A percentile compares a stretch with the other conserved stretches of the same genome.
Conservation (phyloP, 2,797 vertebrate genomes). For the Silurus lanzhouensis region DNA sequence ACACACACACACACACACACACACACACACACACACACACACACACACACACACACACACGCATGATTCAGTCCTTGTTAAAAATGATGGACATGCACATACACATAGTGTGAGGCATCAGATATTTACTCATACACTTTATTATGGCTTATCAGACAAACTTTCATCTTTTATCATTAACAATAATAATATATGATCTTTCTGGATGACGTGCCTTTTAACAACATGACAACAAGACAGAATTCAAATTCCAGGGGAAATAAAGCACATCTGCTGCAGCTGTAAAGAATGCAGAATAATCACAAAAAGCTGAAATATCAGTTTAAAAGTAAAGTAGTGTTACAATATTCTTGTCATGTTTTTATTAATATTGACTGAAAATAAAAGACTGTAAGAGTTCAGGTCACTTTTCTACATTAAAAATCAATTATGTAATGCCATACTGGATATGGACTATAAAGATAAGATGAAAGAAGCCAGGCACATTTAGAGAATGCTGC, state of each 20-base stretch:
- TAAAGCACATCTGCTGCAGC: not conserved
- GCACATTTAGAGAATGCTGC: not conserved
- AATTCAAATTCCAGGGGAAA: constrained; percentile 48
- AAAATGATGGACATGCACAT: not conserved
- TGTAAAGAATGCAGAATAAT: not conserved
- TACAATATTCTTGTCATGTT: no score
- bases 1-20: no score
- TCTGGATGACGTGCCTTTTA: constrained; percentile 28
- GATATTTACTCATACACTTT: constrained; percentile 12
- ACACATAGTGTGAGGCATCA: not conserved
- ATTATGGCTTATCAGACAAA: constrained; percentile 23
- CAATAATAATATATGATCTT: constrained; percentile 33
- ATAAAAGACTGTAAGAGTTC: not conserved
- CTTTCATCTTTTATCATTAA: constrained; percentile 46
- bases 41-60: constrained; percentile 6
- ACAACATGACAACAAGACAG: constrained; percentile 36
- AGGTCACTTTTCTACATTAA: not conserved
- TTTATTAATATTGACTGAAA: no score
- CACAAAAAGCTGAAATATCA: not conserved
- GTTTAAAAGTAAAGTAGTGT: not conserved
- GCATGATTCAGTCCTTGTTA: not conserved
- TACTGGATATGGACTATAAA: not conserved
- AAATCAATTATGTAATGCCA: not conserved
- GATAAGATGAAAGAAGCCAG: constrained; percentile 9
- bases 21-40: not conserved